phyloP scores from a whole-genome alignment of 2,888 invertebrate genomes.

The Drosophila melanosoma region DNA sequence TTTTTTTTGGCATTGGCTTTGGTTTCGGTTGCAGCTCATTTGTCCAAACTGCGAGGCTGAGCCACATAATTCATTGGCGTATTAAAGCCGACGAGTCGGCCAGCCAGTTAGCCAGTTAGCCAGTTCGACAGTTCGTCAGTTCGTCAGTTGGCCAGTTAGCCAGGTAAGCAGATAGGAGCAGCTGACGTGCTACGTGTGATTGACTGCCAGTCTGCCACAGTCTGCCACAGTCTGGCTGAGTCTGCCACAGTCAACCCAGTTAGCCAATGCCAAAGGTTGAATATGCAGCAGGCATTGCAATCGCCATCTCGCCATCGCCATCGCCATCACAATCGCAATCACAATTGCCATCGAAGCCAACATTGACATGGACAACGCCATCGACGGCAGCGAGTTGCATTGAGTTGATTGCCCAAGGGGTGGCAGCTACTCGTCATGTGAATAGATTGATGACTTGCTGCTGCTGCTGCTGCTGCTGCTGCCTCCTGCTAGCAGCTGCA shows the following conservation, averaged over 20 bases:
- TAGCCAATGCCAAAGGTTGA: conserved; percentile 52
- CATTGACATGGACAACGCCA: conserved; percentile 9
- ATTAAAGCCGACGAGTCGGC: conserved; percentile 1
- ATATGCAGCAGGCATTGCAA: conserved; percentile 31
- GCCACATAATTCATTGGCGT: conserved; percentile 62
- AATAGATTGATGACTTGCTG: conserved; percentile 12
- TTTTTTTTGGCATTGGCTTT: conserved; percentile 4
- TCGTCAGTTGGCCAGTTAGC: conserved; percentile 6
- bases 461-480: no score
- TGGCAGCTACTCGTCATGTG: conserved; percentile 54
- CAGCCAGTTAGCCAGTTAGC: background rate
- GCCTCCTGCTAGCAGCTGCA: conserved; percentile 54
- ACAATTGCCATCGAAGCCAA: conserved; percentile 3
- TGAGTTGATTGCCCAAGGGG: conserved; percentile 47
- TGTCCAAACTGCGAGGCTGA: conserved; percentile 37
- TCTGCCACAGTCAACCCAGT: conserved; percentile 16
- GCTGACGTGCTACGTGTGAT: conserved; percentile 70
- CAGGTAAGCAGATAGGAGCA: conserved; percentile 33
- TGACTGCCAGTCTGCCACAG: conserved; percentile 53
- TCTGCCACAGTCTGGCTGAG: background rate
- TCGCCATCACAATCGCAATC: background rate
- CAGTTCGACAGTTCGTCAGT: background rate
- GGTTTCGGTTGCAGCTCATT: conserved; percentile 49
- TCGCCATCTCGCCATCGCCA: background rate
- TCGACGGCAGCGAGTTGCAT: conserved; percentile 12